Percentiles rank a stretch among this genome's conserved stretches.
These are phyloP conservation scores for Drosophila aff. DNA, from an alignment of 1,140 invertebrate genomes.

Conservation along the genomic window DNA sequence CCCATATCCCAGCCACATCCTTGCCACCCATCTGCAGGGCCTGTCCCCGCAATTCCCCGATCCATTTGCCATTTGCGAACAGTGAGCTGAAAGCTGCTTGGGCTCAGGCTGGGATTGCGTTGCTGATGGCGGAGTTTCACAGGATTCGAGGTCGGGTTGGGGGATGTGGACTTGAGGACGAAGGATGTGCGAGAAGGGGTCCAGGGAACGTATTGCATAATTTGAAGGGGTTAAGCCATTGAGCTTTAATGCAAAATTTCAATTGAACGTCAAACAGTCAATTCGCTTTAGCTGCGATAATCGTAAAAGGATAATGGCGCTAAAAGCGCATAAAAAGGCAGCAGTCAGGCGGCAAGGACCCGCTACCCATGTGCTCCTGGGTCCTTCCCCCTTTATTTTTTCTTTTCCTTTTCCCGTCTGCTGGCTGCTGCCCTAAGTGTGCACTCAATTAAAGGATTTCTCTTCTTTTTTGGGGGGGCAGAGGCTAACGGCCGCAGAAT, in stretches of 20 bases:
- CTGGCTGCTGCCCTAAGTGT: slow-evolving; percentile 68
- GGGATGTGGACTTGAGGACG: neutral
- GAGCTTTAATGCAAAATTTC: slow-evolving; percentile 84
- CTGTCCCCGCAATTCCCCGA: slow-evolving; percentile 20
- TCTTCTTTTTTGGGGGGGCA: slow-evolving; percentile 28
- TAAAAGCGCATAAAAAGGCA: slow-evolving; percentile 81
- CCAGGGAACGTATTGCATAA: slow-evolving; percentile 72
- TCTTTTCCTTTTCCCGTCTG: slow-evolving; percentile 19
- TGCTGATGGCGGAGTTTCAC: slow-evolving; percentile 26
- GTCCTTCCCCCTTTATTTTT: slow-evolving; percentile 1
- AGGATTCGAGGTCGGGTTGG: neutral
- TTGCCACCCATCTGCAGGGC: neutral
- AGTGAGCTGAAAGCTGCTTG: slow-evolving; percentile 54
- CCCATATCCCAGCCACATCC: slow-evolving; percentile 1
- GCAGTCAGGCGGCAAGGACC: slow-evolving; percentile 25
- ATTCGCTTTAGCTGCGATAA: slow-evolving; percentile 82
- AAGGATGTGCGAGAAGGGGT: slow-evolving; percentile 2
- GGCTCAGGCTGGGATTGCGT: slow-evolving; percentile 45
- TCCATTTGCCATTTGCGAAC: slow-evolving; percentile 48
- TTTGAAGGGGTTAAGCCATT: slow-evolving; percentile 83
- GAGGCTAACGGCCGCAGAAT: slow-evolving; percentile 50
- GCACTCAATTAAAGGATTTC: slow-evolving; percentile 82
- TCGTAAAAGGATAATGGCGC: slow-evolving; percentile 83
- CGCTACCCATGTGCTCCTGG: slow-evolving; percentile 6
- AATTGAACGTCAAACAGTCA: slow-evolving; percentile 84